phyloP scores from a whole-genome alignment of 2,113 vertebrate genomes.

The Mola mola region DNA sequence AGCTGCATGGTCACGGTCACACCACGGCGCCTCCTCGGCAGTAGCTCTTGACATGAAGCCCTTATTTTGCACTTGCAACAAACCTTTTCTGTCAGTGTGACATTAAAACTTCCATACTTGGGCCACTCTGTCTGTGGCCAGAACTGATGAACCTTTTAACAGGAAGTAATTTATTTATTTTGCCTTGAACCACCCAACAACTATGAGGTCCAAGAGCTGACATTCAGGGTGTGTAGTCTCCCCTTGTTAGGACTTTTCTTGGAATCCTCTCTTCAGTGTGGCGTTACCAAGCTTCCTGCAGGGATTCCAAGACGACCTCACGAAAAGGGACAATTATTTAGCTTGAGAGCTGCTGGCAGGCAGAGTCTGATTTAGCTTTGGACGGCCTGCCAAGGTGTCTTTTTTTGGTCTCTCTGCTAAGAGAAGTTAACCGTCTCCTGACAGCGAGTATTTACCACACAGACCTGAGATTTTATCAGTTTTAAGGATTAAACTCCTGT shows the following conservation, averaged over 20 bases:
- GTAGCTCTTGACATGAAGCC: conserved; percentile 4
- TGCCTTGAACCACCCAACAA: no score
- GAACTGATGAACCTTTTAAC: no score
- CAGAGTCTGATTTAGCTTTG: no score
- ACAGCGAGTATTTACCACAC: no score
- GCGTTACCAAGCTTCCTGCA: neutral
- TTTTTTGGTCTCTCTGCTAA: no score
- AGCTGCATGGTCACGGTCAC: conserved; percentile 37
- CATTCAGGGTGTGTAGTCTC: neutral
- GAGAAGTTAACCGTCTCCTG: no score
- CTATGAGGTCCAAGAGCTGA: neutral
- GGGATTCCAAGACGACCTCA: neutral
- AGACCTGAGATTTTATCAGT: neutral
- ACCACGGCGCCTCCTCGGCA: conserved; percentile 11
- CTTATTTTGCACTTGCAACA: no score
- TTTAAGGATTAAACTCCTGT: neutral
- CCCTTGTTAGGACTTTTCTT: neutral
- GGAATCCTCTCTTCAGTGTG: neutral
- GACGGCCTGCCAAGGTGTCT: neutral
- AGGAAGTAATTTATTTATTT: no score
- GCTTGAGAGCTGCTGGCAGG: no score
- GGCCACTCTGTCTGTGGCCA: no score
- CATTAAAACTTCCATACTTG: no score
- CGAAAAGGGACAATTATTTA: neutral
- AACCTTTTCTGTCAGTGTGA: no score